Evolutionary conservation across 2,797 vertebrate genomes (phyloP).

Genomic region (Falco berigora): DNA sequence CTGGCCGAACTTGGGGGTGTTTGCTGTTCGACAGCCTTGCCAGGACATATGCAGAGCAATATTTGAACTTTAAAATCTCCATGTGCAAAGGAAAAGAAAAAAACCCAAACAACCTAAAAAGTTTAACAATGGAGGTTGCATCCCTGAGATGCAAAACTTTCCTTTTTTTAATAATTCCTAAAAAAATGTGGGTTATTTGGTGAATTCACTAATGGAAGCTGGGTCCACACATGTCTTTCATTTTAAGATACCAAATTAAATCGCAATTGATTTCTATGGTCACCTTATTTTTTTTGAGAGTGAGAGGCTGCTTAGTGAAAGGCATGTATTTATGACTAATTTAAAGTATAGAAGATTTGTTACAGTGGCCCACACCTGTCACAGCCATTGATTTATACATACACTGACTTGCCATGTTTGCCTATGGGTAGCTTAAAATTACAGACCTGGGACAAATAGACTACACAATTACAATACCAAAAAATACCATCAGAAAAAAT

Average conservation of each 20-base stretch:
- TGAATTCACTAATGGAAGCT: background rate
- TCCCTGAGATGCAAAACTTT: background rate
- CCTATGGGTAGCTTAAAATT: conserved; percentile 51
- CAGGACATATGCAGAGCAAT: background rate
- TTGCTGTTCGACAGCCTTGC: conserved; percentile 13
- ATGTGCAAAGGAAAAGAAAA: background rate
- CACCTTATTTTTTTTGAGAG: background rate
- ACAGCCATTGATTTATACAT: conserved; percentile 20
- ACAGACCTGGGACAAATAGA: background rate
- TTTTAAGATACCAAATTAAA: conserved; percentile 53
- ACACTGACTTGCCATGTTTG: conserved; percentile 22
- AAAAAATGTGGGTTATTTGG: background rate
- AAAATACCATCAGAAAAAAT: background rate
- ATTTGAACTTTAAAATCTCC: conserved; percentile 7
- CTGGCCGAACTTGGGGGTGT: conserved; percentile 28
- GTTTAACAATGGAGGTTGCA: background rate
- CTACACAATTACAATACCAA: background rate
- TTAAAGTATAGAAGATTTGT: conserved; percentile 28
- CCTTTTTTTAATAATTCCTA: background rate
- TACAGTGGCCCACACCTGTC: conserved; percentile 26
- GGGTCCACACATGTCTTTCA: conserved; percentile 29
- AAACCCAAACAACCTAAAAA: background rate
- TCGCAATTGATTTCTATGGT: background rate
- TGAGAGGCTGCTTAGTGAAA: conserved; percentile 1
- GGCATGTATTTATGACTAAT: conserved; percentile 28